Evolutionary conservation across 2,113 vertebrate species (phyloP).

Genomic region (Hydrochoerus hydrochaeris): DNA sequence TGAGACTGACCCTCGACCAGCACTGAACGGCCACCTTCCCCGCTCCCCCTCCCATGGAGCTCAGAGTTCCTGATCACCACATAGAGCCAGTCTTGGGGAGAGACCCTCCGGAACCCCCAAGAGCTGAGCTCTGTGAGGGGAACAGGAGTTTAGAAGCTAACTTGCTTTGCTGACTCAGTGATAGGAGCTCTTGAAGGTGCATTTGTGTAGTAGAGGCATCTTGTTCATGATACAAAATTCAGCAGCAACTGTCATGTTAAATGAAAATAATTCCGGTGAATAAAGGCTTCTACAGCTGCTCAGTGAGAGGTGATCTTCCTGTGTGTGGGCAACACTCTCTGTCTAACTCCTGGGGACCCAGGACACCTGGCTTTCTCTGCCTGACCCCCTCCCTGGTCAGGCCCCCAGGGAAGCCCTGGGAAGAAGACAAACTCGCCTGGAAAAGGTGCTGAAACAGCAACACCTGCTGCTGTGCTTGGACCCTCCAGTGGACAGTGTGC

Average conservation of each 20-base stretch:
- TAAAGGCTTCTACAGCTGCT: not conserved
- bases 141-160: slow-evolving; percentile 37
- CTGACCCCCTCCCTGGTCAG: not conserved
- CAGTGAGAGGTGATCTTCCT: not conserved
- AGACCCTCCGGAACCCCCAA: slow-evolving; percentile 23
- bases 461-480: not conserved
- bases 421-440: not conserved
- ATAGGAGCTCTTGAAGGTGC: slow-evolving; percentile 33
- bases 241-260: slow-evolving; percentile 42
- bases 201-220: slow-evolving; percentile 19
- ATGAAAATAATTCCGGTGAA: not conserved
- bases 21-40: not conserved
- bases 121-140: not conserved
- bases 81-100: not conserved
- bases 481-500: rapidly evolving
- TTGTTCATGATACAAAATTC: slow-evolving; percentile 15
- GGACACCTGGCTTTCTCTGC: not conserved
- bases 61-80: not conserved
- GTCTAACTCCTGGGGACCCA: not conserved
- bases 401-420: not conserved
- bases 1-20: not conserved
- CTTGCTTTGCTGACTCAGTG: slow-evolving; percentile 35
- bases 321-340: not conserved
- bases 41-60: not conserved
- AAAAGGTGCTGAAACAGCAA: not conserved